phyloP scores from a whole-genome alignment of 2,113 vertebrate genomes.

The Columba livia region DNA sequence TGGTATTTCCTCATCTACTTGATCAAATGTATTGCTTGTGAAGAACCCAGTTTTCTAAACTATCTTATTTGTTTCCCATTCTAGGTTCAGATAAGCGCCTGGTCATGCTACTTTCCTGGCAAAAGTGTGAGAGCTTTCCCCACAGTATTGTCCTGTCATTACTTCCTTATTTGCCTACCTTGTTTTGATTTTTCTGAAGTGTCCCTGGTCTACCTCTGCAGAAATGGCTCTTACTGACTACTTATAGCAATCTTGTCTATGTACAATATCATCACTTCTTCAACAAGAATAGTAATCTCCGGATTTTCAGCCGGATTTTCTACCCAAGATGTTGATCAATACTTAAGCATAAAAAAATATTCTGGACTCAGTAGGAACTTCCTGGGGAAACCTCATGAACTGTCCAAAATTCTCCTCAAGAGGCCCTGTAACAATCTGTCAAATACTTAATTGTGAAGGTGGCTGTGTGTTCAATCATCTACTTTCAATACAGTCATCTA shows the following conservation, averaged over 20 bases:
- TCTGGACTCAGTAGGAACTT: not conserved
- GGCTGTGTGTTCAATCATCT: not conserved
- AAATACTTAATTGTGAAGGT: not conserved
- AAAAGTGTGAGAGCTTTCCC: not conserved
- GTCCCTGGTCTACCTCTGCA: not conserved
- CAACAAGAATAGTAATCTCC: not conserved
- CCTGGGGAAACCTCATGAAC: not conserved
- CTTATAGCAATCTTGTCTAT: not conserved
- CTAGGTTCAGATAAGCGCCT: not conserved
- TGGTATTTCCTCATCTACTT: not conserved
- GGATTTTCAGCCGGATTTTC: not conserved
- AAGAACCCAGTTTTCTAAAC: not conserved
- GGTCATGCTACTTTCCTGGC: not conserved
- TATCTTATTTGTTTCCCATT: not conserved
- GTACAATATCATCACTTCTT: not conserved
- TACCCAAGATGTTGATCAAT: not conserved
- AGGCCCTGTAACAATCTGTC: not conserved
- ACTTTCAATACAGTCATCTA: not conserved
- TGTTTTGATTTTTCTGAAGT: not conserved
- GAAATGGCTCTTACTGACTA: not conserved
- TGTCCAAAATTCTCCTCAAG: not conserved
- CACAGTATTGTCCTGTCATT: not conserved
- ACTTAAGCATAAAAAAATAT: not conserved
- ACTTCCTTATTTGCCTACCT: not conserved
- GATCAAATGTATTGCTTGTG: not conserved